phyloP scores from a whole-genome alignment of 2,113 vertebrate genomes.

The Prochilodus magdalenae region DNA sequence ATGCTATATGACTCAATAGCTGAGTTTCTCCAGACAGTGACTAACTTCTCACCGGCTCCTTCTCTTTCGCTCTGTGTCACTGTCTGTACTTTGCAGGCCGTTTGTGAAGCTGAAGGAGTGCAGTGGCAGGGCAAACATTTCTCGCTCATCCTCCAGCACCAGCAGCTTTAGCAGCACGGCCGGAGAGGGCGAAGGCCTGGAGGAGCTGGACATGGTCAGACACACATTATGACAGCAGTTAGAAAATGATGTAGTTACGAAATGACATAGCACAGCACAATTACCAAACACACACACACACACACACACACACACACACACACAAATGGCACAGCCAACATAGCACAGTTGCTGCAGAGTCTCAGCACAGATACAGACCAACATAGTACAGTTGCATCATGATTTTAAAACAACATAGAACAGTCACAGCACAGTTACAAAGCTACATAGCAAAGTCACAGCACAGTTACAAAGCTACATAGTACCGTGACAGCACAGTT shows the following conservation, averaged over 20 bases:
- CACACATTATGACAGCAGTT: neutral
- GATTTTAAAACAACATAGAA: neutral
- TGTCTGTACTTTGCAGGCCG: constrained; percentile 71
- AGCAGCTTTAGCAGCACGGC: constrained; percentile 98
- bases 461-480: neutral
- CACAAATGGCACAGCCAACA: no score
- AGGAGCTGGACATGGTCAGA: constrained; percentile 90
- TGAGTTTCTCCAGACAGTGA: neutral
- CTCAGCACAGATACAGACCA: neutral
- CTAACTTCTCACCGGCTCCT: neutral
- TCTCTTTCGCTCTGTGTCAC: neutral
- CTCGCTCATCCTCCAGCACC: constrained; percentile 95
- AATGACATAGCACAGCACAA: no score
- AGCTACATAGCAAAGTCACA: neutral
- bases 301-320: no score
- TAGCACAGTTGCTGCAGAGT: no score
- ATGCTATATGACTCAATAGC: neutral
- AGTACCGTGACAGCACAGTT: no score
- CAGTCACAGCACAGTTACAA: neutral
- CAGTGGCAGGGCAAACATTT: constrained; percentile 87
- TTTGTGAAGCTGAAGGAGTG: constrained; percentile 91
- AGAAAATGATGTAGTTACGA: no score
- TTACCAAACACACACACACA: no score
- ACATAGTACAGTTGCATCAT: neutral
- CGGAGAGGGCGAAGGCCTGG: constrained; percentile 89